Base-by-base conservation (phyloP, 2,797 vertebrate species). In the Picus viridis region DNA sequence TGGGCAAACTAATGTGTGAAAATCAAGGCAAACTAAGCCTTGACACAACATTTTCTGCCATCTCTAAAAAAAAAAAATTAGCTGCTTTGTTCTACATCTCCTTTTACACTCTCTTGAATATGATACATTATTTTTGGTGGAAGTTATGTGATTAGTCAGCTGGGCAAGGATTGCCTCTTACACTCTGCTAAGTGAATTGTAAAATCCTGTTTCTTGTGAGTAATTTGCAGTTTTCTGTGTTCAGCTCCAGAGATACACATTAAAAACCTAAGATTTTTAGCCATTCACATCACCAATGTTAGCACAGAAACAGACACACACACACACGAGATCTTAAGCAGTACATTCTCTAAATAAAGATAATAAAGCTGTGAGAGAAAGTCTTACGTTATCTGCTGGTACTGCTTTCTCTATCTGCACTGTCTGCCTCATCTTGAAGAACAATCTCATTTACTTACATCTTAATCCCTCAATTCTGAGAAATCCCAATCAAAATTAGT, bases 1-100 rank as follows among this genome's bases (percentile, higher is more conserved):
- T 70, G 43, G 32, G 13, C 24, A 92, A 92, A 74, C 3, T 79
- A 87, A 74, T 87, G 36, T 84, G 72, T 58, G 58, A 94, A 97
- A 92, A 90, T 65, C 49, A 86, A 90, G 58, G 6, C 58, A 90
- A 73, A 56, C 12, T 45, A 85, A 32, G 23, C 20, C 39, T 76
- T 93, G 65, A 54, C 73, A 76, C 30, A n/a, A 39, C 16, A 80
- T 85, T 94, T 90, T 12, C 34, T 81, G 12, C 34, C 18, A 29
- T 54, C 6, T 68, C 24, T 77, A 10, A 76, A 70, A 43, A 43
- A 43, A 78, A 70, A 74, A 72, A 72, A 65, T 3, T 2, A 67
- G 10, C 6, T 74, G 10, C 69, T 95, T 81, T 89, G 43, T 7
- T 68, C 41, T 45, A 32, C 7, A 67, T 41, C 6, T 58, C 59